Evolutionary conservation across 2,797 vertebrate genomes (phyloP).

Genomic region (Etheostoma perlongum): DNA sequence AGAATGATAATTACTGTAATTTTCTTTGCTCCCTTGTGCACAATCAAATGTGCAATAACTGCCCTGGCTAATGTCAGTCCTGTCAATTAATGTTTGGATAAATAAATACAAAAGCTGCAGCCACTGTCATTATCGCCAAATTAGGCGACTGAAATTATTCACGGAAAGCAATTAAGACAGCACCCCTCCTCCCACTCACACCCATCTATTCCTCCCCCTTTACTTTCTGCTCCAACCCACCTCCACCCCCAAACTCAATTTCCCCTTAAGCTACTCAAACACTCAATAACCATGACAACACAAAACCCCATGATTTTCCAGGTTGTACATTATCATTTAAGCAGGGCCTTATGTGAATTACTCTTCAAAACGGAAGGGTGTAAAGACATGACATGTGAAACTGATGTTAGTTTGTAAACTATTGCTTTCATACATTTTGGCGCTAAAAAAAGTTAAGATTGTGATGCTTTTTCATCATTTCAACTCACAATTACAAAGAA

Average conservation of each 20-base stretch:
- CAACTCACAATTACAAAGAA: constrained; percentile 1
- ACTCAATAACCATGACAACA: constrained; percentile 82
- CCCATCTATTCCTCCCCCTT: constrained; percentile 41
- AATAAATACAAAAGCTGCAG: constrained; percentile 84
- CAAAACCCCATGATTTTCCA: constrained; percentile 65
- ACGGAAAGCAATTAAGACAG: constrained; percentile 84
- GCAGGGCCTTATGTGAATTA: constrained; percentile 40
- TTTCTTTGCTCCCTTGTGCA: constrained; percentile 81
- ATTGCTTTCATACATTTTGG: constrained; percentile 42
- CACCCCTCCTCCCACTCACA: constrained; percentile 57
- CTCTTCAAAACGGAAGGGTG: constrained; percentile 35
- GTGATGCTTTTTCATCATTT: constrained; percentile 14
- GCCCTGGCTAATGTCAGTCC: constrained; percentile 77
- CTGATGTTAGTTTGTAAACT: constrained; percentile 45
- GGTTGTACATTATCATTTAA: constrained; percentile 70
- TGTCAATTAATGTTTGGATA: constrained; percentile 85
- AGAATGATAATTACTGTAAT: constrained; percentile 81
- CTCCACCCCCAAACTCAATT: constrained; percentile 55
- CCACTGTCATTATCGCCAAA: constrained; percentile 84
- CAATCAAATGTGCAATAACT: constrained; percentile 80
- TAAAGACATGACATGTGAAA: constrained; percentile 9
- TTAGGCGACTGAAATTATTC: constrained; percentile 85
- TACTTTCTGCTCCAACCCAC: constrained; percentile 16
- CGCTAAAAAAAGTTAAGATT: background rate
- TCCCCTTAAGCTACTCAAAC: constrained; percentile 69